These are phyloP conservation scores for Salvator merianae DNA, from an alignment of 2,113 vertebrate species.

Conservation along the genomic window DNA sequence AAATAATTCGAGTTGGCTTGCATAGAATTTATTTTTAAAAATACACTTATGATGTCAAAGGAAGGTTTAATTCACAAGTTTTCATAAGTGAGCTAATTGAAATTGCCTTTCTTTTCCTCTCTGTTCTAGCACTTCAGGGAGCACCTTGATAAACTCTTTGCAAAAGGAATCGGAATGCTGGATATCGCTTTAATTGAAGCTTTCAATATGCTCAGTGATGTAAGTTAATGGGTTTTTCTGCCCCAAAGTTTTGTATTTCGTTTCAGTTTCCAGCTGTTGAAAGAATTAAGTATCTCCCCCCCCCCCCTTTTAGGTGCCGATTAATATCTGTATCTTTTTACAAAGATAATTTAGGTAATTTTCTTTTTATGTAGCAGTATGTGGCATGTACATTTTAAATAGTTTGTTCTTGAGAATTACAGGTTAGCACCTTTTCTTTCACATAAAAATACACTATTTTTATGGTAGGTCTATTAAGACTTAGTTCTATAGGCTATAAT, in stretches of 20 bases:
- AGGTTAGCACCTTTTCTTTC: neutral
- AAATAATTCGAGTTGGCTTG: neutral
- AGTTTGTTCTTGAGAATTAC: slow-evolving; percentile 3
- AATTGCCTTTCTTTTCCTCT: slow-evolving; percentile 16
- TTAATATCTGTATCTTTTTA: slow-evolving; percentile 22
- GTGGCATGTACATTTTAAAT: slow-evolving; percentile 42
- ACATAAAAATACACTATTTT: neutral
- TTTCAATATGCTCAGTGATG: slow-evolving; percentile 91
- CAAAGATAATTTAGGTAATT: slow-evolving; percentile 50
- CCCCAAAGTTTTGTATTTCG: neutral
- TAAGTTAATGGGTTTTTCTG: slow-evolving; percentile 72
- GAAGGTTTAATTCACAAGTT: neutral
- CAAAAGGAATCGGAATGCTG: slow-evolving; percentile 97
- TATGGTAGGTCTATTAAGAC: slow-evolving; percentile 12
- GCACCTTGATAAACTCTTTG: slow-evolving; percentile 92
- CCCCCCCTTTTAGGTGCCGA: neutral
- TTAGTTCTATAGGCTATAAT: slow-evolving; percentile 51
- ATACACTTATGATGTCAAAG: neutral
- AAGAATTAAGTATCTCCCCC: neutral
- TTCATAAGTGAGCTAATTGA: neutral
- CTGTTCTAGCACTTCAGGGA: slow-evolving; percentile 90
- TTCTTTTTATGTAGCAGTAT: slow-evolving; percentile 37
- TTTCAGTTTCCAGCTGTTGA: neutral
- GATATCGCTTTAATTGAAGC: slow-evolving; percentile 93
- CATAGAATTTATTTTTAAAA: neutral